Percentiles rank a stretch among this genome's conserved stretches.
phyloP scores from a whole-genome alignment of 1,140 invertebrate species.

The Saccostrea echinata region DNA sequence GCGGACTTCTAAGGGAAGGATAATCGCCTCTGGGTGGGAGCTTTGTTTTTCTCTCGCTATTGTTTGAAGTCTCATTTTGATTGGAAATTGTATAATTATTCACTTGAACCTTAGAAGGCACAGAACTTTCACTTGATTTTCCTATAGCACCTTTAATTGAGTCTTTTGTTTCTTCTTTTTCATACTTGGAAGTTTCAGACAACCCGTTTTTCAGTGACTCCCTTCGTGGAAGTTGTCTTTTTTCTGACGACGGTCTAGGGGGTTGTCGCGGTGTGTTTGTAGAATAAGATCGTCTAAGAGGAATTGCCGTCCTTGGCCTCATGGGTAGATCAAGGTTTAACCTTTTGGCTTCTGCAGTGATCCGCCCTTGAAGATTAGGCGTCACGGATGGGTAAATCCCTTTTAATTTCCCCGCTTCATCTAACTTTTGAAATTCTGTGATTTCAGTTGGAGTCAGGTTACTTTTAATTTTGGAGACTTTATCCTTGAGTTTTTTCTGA shows the following conservation, averaged over 20 bases:
- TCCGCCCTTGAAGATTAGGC: constrained; percentile 61
- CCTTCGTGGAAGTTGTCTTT: not conserved
- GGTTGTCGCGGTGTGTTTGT: not conserved
- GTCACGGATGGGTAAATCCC: constrained; percentile 44
- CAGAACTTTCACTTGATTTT: not conserved
- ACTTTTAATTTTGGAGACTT: constrained; percentile 65
- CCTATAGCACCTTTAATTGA: constrained; percentile 54
- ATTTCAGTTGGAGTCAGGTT: constrained; percentile 66
- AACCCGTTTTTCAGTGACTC: not conserved
- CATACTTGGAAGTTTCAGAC: constrained; percentile 25
- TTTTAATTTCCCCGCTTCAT: constrained; percentile 60
- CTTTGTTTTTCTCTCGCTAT: not conserved
- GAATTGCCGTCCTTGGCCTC: constrained; percentile 22
- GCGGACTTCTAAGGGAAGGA: not conserved
- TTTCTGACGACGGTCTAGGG: not conserved
- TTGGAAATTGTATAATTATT: not conserved
- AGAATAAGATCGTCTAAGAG: constrained; percentile 18
- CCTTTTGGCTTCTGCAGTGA: constrained; percentile 61
- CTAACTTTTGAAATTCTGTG: constrained; percentile 57
- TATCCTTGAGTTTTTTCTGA: constrained; percentile 66
- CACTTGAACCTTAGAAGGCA: not conserved
- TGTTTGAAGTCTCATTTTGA: not conserved
- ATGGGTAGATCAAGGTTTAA: constrained; percentile 54
- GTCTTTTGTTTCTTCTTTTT: constrained; percentile 53
- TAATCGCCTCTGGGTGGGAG: not conserved